Base-by-base conservation (phyloP, 2,888 invertebrate genomes). In the Cordylochernes scorpioides region DNA sequence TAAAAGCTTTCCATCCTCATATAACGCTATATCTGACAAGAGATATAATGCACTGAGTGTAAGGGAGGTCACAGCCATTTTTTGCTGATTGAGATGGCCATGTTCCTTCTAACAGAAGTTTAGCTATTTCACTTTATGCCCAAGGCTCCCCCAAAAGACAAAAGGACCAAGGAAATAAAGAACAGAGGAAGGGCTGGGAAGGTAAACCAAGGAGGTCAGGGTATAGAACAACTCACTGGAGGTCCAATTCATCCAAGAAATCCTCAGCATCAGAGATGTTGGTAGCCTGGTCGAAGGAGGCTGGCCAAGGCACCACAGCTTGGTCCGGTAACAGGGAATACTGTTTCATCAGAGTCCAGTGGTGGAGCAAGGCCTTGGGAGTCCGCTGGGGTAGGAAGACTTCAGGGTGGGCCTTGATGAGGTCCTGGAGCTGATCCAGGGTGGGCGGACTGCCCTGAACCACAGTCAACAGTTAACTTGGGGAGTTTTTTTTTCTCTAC, bases 311-410 rank as follows among this genome's bases (percentile, higher is more conserved):
- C 8, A n/a, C 19, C 19, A 19, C 68, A 28, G 65, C 63, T 58
- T 91, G 91, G 54, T 88, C 86, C 0, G 78, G 74, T 31, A 94
- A 56, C 17, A 94, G 57, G 45, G 75, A 72, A 51, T 84, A 86
- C 51, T 84, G 77, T 48, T 78, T 80, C 57, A 94, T 65, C 17
- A 80, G 60, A 42, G 73, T 68, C 91, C 94, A 94, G 49, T 94
- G 88, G 29, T 67, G 66, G 50, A 71, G 63, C 21, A 94, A 57
- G 1, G 72, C 61, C 51, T 75, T 77, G 1, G 84, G 65, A 2
- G 82, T 86, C 36, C 97, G 64, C 1, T 75, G 69, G 3, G 71
- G 68, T 50, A 80, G 78, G 54, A 94, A 91, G 2, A 70, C 61
- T 28, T 74, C 68, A 0, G 78, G 69, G 52, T 88, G 70, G 46